phyloP scores from a whole-genome alignment of 2,113 vertebrate genomes.

The Enhydra lutris region DNA sequence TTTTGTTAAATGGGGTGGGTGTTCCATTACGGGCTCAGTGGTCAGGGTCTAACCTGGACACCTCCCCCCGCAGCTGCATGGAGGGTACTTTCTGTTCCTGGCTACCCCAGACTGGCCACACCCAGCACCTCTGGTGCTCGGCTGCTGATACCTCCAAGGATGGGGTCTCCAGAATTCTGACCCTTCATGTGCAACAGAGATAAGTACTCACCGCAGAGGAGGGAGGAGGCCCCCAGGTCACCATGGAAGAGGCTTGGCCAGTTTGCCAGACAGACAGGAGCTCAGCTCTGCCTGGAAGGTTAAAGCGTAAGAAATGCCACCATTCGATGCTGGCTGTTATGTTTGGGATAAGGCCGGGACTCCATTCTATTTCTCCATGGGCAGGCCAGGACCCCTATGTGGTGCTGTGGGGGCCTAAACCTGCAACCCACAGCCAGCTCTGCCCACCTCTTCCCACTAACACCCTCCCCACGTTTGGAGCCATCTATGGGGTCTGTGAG shows the following conservation, averaged over 20 bases:
- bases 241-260: not conserved
- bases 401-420: not conserved
- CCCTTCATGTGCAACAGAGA: not conserved
- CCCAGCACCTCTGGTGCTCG: not conserved
- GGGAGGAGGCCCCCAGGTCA: not conserved
- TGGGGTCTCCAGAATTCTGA: not conserved
- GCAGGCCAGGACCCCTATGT: not conserved
- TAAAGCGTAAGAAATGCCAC: not conserved
- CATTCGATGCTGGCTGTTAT: not conserved
- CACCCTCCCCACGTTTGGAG: not conserved
- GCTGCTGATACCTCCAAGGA: not conserved
- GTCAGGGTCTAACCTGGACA: not conserved
- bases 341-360: not conserved
- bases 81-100: not conserved
- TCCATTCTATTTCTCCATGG: not conserved
- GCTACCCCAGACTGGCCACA: not conserved
- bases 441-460: not conserved
- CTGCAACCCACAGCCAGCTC: not conserved
- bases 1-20: not conserved
- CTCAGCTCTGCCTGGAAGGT: too few relatives aligned
- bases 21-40: not conserved
- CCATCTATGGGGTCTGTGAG: not conserved
- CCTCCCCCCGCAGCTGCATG: too few relatives aligned
- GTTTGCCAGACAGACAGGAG: not conserved
- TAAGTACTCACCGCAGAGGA: not conserved